Evolutionary conservation across 1,140 invertebrate genomes (phyloP), one percentile per base, ranked within the genome.

Genomic region (Camponotus vicinus): DNA sequence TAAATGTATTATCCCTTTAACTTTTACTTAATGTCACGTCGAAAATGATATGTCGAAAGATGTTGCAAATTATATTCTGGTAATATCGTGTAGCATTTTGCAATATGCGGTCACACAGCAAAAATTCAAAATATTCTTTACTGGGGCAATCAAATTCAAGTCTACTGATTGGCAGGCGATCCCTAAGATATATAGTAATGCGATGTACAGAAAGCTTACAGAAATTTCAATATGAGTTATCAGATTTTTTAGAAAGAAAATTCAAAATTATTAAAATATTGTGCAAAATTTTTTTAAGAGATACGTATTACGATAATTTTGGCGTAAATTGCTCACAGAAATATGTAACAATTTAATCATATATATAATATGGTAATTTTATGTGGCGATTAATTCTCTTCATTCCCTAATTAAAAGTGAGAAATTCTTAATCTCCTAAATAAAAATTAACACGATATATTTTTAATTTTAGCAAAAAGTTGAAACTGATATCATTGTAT

Each of bases 201-300:
- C 34, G 18, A 63, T 70, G 18, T 70, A 27, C 27, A 27, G 9
- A 7, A 45, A 82, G 37, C 69, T 70, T 55, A 21, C 63, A 70
- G 18, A 52, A 15, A 21, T 82, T 82, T 82, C 37, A 82, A 42
- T 32, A 67, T 82, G 37, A 82, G 52, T 70, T 82, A 61, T 82
- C 79, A 82, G 67, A 82, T 79, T 52, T 77, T 34, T 67, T 3
- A 42, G 8, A 45, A 63, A 40, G 8, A 77, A 45, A 32, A 15
- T 5, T 63, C 2, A 18, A 63, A 27, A 27, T 27, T 42, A 57
- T 76, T 27, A 40, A 61, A 8, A 76, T 63, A 32, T 63, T 63
- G 57, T 3, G 5, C 4, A 77, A 77, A 63, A 45, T 77, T 13
- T n/a, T 45, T 42, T 15, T 61, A 63, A 27, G 9, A 18, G 49